These are phyloP conservation scores for Aphelenchoides fujianensis DNA, from an alignment of 1,140 invertebrate species.

Conservation along the genomic window DNA sequence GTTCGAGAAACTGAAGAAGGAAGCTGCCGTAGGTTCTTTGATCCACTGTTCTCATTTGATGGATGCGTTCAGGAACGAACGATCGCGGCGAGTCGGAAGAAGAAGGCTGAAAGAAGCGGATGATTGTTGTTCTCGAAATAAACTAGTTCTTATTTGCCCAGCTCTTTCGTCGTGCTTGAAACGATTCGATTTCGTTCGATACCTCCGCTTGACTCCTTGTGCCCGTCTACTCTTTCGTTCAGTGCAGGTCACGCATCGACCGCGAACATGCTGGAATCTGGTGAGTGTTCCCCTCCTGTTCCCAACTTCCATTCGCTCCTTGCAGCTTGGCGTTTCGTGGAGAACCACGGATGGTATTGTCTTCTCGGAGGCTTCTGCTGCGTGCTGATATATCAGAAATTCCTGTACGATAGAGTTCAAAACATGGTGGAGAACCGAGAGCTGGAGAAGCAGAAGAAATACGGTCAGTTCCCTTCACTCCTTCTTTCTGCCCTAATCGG, in stretches of 20 bases:
- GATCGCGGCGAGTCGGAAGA: not conserved
- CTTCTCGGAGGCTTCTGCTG: not conserved
- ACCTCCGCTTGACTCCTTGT: too few species aligned
- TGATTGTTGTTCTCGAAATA: constrained; percentile 5
- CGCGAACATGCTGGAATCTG: not conserved
- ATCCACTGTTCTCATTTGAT: not conserved
- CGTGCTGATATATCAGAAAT: constrained; percentile 29
- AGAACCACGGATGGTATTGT: constrained; percentile 31
- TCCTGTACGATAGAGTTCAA: constrained; percentile 16
- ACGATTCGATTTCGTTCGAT: not conserved
- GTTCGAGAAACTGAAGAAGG: constrained; percentile 70
- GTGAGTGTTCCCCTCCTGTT: not conserved
- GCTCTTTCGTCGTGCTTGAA: not conserved
- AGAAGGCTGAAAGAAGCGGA: not conserved
- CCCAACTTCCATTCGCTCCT: not conserved
- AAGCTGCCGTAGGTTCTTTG: constrained; percentile 40
- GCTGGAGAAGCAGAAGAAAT: constrained; percentile 35
- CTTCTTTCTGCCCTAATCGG: not conserved
- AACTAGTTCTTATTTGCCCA: not conserved
- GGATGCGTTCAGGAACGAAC: not conserved
- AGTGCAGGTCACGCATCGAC: not conserved
- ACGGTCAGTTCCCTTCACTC: constrained; percentile 22
- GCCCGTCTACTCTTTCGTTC: not conserved
- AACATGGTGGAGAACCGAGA: not conserved
- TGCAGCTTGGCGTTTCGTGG: constrained; percentile 20